Percentiles rank a stretch among this genome's conserved stretches.
These are phyloP conservation scores for Camponotus pennsylvanicus DNA, from an alignment of 1,140 invertebrate species.

Conservation along the genomic window DNA sequence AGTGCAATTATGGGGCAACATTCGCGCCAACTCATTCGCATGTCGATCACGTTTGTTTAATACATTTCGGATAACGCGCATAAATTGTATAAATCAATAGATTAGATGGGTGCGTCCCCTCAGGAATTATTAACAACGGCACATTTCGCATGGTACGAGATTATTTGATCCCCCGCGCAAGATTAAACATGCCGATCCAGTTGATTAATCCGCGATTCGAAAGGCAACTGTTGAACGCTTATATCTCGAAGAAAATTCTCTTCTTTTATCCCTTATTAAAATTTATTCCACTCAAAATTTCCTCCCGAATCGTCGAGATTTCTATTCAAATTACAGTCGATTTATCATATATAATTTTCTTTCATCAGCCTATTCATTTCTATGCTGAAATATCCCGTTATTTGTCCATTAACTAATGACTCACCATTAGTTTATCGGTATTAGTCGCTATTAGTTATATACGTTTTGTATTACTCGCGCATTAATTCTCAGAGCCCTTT, in stretches of 20 bases:
- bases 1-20: slow-evolving; percentile 54
- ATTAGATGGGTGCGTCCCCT: background rate
- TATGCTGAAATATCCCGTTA: slow-evolving; percentile 8
- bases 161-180: background rate
- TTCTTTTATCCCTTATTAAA: background rate
- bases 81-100: slow-evolving; percentile 55
- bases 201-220: background rate
- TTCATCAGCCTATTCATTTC: background rate
- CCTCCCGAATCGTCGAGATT: background rate
- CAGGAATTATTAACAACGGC: background rate
- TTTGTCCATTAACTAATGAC: slow-evolving; percentile 32
- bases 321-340: background rate
- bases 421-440: background rate
- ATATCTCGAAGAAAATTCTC: background rate
- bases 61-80: slow-evolving; percentile 15
- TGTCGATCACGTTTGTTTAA: slow-evolving; percentile 36
- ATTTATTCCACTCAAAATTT: background rate
- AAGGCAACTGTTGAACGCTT: background rate
- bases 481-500: slow-evolving; percentile 39
- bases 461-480: slow-evolving; percentile 34
- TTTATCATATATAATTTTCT: background rate
- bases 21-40: slow-evolving; percentile 26
- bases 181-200: background rate
- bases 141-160: background rate
- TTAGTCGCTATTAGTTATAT: background rate